A percentile compares a stretch with the other conserved stretches of the same genome.
Evolutionary conservation across 2,113 vertebrate species (phyloP).

Genomic region (Opisthocomus hoazin): DNA sequence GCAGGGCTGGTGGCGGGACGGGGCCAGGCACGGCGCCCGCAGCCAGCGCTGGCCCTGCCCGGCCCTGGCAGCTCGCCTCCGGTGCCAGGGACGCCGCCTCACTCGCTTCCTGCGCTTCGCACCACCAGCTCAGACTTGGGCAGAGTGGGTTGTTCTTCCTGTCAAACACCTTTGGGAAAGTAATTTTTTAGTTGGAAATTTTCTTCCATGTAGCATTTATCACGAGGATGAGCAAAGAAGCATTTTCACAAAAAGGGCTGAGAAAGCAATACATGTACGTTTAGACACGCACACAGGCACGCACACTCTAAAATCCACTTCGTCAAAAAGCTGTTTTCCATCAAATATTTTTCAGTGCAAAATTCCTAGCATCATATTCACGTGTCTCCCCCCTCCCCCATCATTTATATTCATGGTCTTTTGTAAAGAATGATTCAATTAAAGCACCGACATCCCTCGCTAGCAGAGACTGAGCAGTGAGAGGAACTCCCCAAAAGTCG

Average conservation of each 20-base stretch:
- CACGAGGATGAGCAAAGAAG: not conserved
- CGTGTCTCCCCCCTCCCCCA: not conserved
- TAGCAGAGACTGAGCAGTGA: not conserved
- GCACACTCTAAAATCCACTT: not conserved
- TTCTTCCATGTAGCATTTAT: not conserved
- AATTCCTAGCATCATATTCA: conserved; percentile 7
- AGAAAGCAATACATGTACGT: not conserved
- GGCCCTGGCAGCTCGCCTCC: not conserved
- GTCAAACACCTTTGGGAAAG: not conserved
- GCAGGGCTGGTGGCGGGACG: not conserved
- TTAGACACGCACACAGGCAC: not conserved
- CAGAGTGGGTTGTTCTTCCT: not conserved
- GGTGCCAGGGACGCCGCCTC: not conserved
- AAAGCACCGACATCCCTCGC: not conserved
- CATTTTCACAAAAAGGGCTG: not conserved
- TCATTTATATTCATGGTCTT: conserved; percentile 43
- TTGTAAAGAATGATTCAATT: conserved; percentile 30
- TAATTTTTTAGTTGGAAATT: not conserved
- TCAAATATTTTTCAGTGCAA: not conserved
- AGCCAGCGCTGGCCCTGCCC: not conserved
- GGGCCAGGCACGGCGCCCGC: not conserved
- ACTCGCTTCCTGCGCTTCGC: rapidly evolving
- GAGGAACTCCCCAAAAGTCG: not conserved
- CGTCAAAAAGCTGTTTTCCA: not conserved
- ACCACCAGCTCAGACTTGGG: not conserved